Evolutionary conservation across 2,113 vertebrate genomes (phyloP), one percentile per base, ranked within the genome.

Genomic region (Cyanoliseus patagonus): DNA sequence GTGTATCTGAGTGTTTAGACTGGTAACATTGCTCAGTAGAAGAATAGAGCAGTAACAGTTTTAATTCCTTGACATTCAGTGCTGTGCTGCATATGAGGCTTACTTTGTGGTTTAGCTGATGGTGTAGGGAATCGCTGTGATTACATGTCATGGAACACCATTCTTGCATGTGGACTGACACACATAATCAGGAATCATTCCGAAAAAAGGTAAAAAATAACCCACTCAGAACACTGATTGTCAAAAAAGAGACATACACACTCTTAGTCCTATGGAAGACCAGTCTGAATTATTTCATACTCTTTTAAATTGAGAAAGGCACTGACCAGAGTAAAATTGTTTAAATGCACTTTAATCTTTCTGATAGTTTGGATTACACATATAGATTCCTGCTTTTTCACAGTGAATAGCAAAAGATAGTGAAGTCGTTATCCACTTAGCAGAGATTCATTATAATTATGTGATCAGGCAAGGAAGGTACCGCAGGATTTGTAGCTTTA

Each of bases 371-470:
- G 5, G 23, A 77, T 79, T 79, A 33, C 35, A 35, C 8, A 2
- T 75, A 20, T 61, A 59, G 25, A 63, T 68, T 67, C 27, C 27
- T 74, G 17, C 11, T 55, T 84, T 95, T 78, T 68, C 46, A 42
- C 3, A 0, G 12, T 49, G 46, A 59, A 39, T 27, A 51, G 39
- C 37, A 53, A 46, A 86, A 90, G 35, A 52, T 46, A 0, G 0
- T 73, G 37, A 69, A 77, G 13, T 90, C n/a, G 13, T 59, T 59
- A 39, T 57, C 39, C 75, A 42, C 69, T 62, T 85, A 75, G 7
- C 33, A 90, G 55, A 75, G 17, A 46, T 41, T 63, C 41, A 63
- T 73, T 76, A 33, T 49, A 77, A 20, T 11, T 6, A n/a, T 74
- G 64, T 44, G 46, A 49, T 76, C 31, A 63, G 41, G 53, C 51